Evolutionary conservation across 2,113 vertebrate genomes (phyloP).

Genomic region (Forbesichthys papilliferus): DNA sequence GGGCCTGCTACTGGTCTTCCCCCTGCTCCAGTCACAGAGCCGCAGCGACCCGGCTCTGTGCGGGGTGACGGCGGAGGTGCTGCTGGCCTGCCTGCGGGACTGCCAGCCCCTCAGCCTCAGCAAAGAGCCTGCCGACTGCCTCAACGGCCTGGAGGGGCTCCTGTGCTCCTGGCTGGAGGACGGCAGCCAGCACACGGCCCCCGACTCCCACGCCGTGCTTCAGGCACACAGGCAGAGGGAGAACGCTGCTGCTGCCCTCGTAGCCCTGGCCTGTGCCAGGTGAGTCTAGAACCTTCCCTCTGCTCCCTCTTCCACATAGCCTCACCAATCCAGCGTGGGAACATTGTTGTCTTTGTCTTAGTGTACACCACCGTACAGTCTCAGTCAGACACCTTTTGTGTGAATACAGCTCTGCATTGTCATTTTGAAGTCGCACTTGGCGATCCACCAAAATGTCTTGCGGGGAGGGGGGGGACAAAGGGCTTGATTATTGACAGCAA

Average conservation of each 20-base stretch:
- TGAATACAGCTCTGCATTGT: no score
- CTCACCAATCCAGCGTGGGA: neutral
- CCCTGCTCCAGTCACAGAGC: constrained; percentile 95
- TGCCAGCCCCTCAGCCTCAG: constrained; percentile 97
- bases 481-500: neutral
- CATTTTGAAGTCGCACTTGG: no score
- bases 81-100: constrained; percentile 93
- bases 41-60: constrained; percentile 94
- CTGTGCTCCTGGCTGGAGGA: constrained; percentile 98
- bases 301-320: neutral
- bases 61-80: constrained; percentile 95
- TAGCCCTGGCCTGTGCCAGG: constrained; percentile 97
- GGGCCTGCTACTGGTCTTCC: constrained; percentile 93
- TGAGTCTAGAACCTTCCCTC: constrained; percentile 60
- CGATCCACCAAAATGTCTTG: neutral
- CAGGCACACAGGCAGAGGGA: constrained; percentile 86
- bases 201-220: constrained; percentile 80
- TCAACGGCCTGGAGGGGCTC: constrained; percentile 91
- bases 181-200: constrained; percentile 77
- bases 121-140: constrained; percentile 96
- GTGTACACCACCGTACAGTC: no score
- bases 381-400: no score
- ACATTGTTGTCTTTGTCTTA: no score
- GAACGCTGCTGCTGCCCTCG: constrained; percentile 94
- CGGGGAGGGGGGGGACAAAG: neutral